Evolutionary conservation across 1,140 invertebrate genomes (phyloP), one percentile per base, ranked within the genome.

Genomic region (Drosophila malerkotliana): DNA sequence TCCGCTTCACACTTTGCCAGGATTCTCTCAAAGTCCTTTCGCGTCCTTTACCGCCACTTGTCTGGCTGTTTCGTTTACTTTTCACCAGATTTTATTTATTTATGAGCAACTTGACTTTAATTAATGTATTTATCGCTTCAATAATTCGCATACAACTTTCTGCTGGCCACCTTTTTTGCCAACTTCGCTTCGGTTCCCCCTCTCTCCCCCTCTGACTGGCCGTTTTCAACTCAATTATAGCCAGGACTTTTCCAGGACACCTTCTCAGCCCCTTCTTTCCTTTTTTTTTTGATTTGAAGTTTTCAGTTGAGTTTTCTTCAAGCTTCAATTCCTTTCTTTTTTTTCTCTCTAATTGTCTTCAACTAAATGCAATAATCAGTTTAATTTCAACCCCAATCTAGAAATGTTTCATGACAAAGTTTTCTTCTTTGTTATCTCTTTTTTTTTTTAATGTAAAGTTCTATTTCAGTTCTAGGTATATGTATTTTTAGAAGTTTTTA

Each of bases 121-220:
- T 87, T 87, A 88, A 87, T 88, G 79, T 87, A 88, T 89, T 87
- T 87, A 87, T 88, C 84, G 83, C 83, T 79, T 75, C 83, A 88
- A 87, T 83, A 83, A 87, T 57, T 87, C 61, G 77, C 66, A 87
- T 63, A 87, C 68, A 78, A 87, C 82, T 75, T 72, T 75, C 48
- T 60, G 58, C 60, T 48, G 52, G 30, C 30, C 54, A 30, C 47
- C 39, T 34, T 34, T 34, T 9, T 9, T 34, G 32, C 6, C 28
- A 15, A 21, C 8, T 3, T 32, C 9, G 10, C 21, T 39, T 10
- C 14, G 15, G 39, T 12, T n/a, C 34, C n/a, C 7, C 9, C 8
- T 3, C 30, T 8, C 30, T 10, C 10, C 32, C 18, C 7, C 4
- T 4, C n/a, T 44, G 1, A 12, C 32, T 10, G 15, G 44, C 15